Evolutionary conservation across 2,888 invertebrate species (phyloP), one percentile per base, ranked within the genome.

Genomic region (Gisinianus flammeolus): DNA sequence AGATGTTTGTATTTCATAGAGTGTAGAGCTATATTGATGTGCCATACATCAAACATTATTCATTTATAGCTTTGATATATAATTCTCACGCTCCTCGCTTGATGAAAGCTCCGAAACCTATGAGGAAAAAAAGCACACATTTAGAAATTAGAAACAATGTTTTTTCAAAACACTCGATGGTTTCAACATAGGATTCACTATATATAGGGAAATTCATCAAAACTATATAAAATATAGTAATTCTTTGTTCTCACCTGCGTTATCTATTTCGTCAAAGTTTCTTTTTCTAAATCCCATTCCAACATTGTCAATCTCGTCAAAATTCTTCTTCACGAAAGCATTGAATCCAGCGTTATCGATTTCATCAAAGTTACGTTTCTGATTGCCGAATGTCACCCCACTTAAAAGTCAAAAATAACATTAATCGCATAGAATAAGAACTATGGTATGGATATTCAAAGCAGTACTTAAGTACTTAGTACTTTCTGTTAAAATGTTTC

Each of bases 361-460:
- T 86, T 91, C 91, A 83, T 91, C 91, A 85, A 90, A 90, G 86
- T 90, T 90, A 73, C 88, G 88, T 85, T 89, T 90, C 73, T 87
- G 86, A 78, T 86, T 85, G 54, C 87, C 89, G 82, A 88, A 88
- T 4, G 88, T 83, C 35, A 83, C 79, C 22, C 86, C 86, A 79
- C 86, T 86, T 82, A 62, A 62, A 52, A 30, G 24, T 56, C 10
- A 72, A 12, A 56, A 19, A 72, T 5, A 30, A 72, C 5, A 10
- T 24, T 10, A 69, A 28, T 8, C 12, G 69, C 19, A 31, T 12
- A 67, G 6, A 28, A 28, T 26, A 5, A 22, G 26, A 26, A 10
- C 30, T 10, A 26, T 67, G 24, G 26, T 66, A 26, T 66, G 16
- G 26, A 28, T 66, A 5, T 66, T 66, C 66, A 66, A 10, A 10